Evolutionary conservation across 2,888 invertebrate genomes (phyloP), one percentile per base, ranked within the genome.

Genomic region (Lissocephala sabroskyi): DNA sequence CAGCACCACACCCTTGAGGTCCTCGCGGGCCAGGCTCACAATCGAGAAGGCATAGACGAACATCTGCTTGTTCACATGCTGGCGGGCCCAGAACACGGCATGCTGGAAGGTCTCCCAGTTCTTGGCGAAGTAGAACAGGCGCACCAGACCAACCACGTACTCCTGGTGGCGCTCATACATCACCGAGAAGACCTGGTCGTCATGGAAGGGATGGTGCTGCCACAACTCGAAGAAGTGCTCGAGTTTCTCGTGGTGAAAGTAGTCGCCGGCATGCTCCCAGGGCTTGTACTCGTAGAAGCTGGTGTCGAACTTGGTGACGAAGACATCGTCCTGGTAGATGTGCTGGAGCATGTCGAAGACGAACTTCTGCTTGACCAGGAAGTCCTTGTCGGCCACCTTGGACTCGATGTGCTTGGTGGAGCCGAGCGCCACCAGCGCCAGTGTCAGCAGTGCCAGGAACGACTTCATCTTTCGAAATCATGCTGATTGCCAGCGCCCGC

Each of bases 21-120:
- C 90, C 1, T 84, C 66, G 40, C 89, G 88, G 65, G 90, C 89
- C 16, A 88, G 71, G 5, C 88, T 79, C 30, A 89, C 89, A 9
- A 89, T 86, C 62, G 87, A 87, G 73, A 89, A 85, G 3, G 88
- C 86, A 71, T 91, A 90, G 3, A 88, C 77, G 83, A 89, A 91
- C 75, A 89, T 85, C 41, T 87, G 87, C 58, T 88, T 88, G 81
- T 91, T 91, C 18, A 89, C 77, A 65, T 87, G 80, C 47, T 88
- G 85, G 40, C 92, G 89, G 9, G 91, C 87, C 87, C 90, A 91
- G 41, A 89, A 88, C 37, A 90, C 91, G 1, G 89, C 89, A 65
- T 89, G 88, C 81, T 89, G 88, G 86, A 93, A 92, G 14, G 90
- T 90, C n/a, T 89, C 87, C 83, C 88, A 92, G 79, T 92, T 90